A percentile compares a stretch with the other conserved stretches of the same genome.
phyloP scores from a whole-genome alignment of 1,140 invertebrate genomes.

The Drosophila orosa region DNA sequence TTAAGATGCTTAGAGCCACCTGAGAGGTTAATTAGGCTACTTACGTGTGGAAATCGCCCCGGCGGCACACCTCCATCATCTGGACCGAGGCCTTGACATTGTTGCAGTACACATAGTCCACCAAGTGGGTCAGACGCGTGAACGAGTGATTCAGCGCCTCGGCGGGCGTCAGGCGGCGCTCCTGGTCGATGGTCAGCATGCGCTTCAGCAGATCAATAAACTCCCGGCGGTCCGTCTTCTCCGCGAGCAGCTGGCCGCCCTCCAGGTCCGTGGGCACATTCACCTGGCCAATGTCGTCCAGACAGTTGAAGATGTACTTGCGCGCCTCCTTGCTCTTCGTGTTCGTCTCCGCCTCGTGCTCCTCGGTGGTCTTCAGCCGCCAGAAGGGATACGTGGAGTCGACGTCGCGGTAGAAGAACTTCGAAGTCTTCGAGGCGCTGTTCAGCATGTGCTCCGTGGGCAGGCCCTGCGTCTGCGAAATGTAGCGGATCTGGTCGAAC shows the following conservation, averaged over 20 bases:
- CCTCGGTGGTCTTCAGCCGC: conserved; percentile 98
- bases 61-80: conserved; percentile 96
- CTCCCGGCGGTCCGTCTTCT: conserved; percentile 97
- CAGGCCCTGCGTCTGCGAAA: conserved; percentile 90
- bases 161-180: conserved; percentile 96
- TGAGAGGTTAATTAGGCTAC: conserved; percentile 35
- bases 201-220: conserved; percentile 98
- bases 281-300: conserved; percentile 99
- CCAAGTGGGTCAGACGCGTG: conserved; percentile 95
- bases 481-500: conserved; percentile 99
- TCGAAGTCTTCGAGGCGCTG: conserved; percentile 98
- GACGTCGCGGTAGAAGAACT: conserved; percentile 99
- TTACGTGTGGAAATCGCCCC: conserved; percentile 87
- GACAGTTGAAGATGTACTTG: conserved; percentile 99
- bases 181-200: conserved; percentile 99
- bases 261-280: conserved; percentile 98
- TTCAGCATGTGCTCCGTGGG: conserved; percentile 99
- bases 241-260: conserved; percentile 96
- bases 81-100: conserved; percentile 97
- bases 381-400: conserved; percentile 99
- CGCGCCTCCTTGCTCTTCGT: conserved; percentile 99
- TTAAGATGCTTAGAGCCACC: too few species aligned
- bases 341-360: conserved; percentile 98
- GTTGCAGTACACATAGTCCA: conserved; percentile 98
- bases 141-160: conserved; percentile 98